Evolutionary conservation across 2,797 vertebrate species (phyloP), one percentile per base, ranked within the genome.

Genomic region (Diceros bicornis): DNA sequence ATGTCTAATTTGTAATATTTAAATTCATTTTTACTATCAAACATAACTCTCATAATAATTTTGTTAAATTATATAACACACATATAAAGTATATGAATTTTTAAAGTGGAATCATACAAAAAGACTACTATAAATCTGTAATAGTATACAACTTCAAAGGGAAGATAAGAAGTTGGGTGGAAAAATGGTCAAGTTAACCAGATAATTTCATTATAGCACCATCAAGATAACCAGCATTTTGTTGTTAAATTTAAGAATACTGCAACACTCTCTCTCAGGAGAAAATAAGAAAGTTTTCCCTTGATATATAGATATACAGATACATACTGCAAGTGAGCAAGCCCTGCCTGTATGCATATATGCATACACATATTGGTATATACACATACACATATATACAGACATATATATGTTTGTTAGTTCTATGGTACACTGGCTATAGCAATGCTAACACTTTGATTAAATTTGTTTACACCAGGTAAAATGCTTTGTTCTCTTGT

Each of bases 21-120:
- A 91, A 88, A 86, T 71, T 97, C 23, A 86, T 21, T 92, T 97
- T 97, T 44, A 89, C 32, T 55, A 87, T 34, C 32, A 89, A 93
- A 96, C 37, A 29, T 34, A 82, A 59, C 32, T 91, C 85, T 82
- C 52, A 91, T 47, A 18, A 81, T 55, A 74, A 81, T 74, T 93
- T 74, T 89, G 7, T 77, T 68, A 68, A 55, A 52, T 79, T 61
- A 82, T 71, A 57, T 68, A 69, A 83, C 41, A 89, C 8, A 59
- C 10, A 27, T 52, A 21, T 44, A n/a, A 82, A 77, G 34, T 13
- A 41, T 57, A 27, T 74, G 55, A 96, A 89, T 20, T 93, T 94
- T 72, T 62, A 92, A 64, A 72, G 37, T 72, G 20, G 37, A 96
- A 74, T 93, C 62, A 68, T 88, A 57, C 17, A 6, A 68, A 92